Evolutionary conservation across 2,888 invertebrate genomes (phyloP).

Genomic region (Nebria salina): DNA sequence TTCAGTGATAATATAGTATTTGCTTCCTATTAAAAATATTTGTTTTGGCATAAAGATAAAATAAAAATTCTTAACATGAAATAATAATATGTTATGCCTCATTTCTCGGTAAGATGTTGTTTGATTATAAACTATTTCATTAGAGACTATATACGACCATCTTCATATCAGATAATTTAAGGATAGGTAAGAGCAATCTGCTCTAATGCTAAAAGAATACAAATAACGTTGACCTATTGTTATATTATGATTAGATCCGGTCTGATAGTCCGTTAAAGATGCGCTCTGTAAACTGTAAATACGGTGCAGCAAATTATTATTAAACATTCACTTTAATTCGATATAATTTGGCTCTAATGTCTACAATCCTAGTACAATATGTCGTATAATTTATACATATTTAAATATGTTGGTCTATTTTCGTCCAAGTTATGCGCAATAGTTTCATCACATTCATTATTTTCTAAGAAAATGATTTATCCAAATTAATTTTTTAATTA

Average conservation of each 20-base stretch:
- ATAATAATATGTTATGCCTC: too few relatives aligned
- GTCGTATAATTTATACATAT: neutral
- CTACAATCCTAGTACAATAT: neutral
- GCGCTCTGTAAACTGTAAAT: slow-evolving; percentile 13
- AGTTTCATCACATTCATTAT: too few relatives aligned
- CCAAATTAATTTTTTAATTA: neutral
- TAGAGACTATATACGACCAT: neutral
- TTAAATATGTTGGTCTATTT: neutral
- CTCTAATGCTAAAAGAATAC: neutral
- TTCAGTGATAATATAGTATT: neutral
- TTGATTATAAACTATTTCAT: neutral
- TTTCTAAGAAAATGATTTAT: too few relatives aligned
- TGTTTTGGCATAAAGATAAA: too few relatives aligned
- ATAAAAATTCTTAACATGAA: too few relatives aligned
- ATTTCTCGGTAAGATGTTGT: too few relatives aligned
- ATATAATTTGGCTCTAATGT: slow-evolving; percentile 2
- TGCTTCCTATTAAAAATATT: neutral
- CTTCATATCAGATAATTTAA: neutral
- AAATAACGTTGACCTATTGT: neutral
- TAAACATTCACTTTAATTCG: slow-evolving; percentile 17
- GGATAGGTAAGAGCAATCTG: neutral
- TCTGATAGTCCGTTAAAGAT: slow-evolving; percentile 20
- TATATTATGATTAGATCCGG: slow-evolving; percentile 22
- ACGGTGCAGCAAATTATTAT: slow-evolving; percentile 22
- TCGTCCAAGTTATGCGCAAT: neutral